Evolutionary conservation across 2,888 invertebrate genomes (phyloP).

Genomic region (Rugalucina vietnamica): DNA sequence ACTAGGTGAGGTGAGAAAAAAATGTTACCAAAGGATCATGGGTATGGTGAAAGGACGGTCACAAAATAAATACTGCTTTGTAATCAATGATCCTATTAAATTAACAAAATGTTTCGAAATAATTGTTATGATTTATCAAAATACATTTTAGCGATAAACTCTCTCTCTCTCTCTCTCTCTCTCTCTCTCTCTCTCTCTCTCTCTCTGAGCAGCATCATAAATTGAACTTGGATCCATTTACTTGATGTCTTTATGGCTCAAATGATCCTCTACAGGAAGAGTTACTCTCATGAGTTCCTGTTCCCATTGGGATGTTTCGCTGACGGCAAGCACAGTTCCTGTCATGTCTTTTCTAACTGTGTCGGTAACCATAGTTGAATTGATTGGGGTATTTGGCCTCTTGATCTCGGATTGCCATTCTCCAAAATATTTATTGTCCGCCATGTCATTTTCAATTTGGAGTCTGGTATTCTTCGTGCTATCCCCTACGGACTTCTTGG

Average conservation of each 20-base stretch:
- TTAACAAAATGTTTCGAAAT: too few species aligned
- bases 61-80: too few species aligned
- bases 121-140: too few species aligned
- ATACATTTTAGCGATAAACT: too few species aligned
- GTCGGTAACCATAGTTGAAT: slow-evolving; percentile 1
- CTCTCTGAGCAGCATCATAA: too few species aligned
- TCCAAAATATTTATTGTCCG: slow-evolving; percentile 56
- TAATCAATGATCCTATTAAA: too few species aligned
- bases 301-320: slow-evolving; percentile 57
- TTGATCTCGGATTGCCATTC: slow-evolving; percentile 50
- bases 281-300: slow-evolving; percentile 54
- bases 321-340: slow-evolving; percentile 59
- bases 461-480: slow-evolving; percentile 41
- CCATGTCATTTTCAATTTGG: background rate
- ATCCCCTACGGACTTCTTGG: slow-evolving; percentile 39
- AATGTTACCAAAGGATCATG: too few species aligned
- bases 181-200: too few species aligned
- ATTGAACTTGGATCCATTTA: slow-evolving; percentile 34
- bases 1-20: too few species aligned
- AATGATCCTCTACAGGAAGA: slow-evolving; percentile 22
- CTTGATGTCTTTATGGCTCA: slow-evolving; percentile 41
- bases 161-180: too few species aligned
- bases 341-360: slow-evolving; percentile 20
- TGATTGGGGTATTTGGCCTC: too few species aligned
- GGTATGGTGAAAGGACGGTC: too few species aligned